A percentile compares a stretch with the other conserved stretches of the same genome.
These are phyloP conservation scores for Drosophila prosaltans DNA, from an alignment of 1,140 invertebrate species.

Conservation along the genomic window DNA sequence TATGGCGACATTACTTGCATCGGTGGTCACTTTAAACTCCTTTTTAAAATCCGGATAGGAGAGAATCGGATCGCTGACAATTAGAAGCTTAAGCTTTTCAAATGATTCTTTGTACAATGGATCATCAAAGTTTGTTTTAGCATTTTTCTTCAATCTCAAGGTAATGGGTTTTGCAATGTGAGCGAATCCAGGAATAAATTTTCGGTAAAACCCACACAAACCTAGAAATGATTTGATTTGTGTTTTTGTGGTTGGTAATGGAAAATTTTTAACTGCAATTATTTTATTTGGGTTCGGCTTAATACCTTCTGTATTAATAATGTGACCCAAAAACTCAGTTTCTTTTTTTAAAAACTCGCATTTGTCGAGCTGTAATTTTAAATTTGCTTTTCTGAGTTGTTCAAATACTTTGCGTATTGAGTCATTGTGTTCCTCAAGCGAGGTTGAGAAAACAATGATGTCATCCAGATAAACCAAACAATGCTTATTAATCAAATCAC, in stretches of 20 bases:
- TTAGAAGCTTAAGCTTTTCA: not conserved
- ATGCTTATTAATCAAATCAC: not conserved
- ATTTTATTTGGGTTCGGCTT: not conserved
- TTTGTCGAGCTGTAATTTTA: conserved; percentile 2
- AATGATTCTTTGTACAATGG: not conserved
- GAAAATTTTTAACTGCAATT: not conserved
- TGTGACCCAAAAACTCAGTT: not conserved
- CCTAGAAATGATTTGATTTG: too few relatives aligned
- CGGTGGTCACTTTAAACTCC: not conserved
- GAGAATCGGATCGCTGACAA: not conserved
- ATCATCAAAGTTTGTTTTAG: not conserved
- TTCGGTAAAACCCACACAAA: not conserved
- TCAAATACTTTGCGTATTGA: not conserved
- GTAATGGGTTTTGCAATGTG: conserved; percentile 1
- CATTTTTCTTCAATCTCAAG: not conserved
- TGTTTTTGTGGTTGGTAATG: too few relatives aligned
- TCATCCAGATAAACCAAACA: not conserved
- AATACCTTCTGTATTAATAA: not conserved
- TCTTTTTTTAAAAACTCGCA: not conserved
- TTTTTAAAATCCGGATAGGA: not conserved
- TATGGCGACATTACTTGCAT: not conserved
- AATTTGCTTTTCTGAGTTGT: not conserved
- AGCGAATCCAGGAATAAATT: conserved; percentile 3
- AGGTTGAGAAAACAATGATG: conserved; percentile 1
- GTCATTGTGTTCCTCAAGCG: not conserved